Evolutionary conservation across 2,888 invertebrate species (phyloP).

Genomic region (Andrena fulva): DNA sequence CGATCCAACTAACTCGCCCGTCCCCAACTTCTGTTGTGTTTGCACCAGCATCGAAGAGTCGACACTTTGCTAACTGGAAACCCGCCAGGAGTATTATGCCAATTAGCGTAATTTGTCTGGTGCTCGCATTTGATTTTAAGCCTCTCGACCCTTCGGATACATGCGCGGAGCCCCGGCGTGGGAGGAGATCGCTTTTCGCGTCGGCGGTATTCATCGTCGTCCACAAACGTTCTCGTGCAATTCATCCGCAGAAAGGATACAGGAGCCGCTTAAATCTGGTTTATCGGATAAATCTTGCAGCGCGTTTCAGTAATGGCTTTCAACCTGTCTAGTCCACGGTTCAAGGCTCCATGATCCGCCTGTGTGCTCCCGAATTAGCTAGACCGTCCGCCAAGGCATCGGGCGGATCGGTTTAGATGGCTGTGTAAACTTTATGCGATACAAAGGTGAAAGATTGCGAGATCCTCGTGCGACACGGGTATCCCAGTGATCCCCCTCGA

Average conservation of each 20-base stretch:
- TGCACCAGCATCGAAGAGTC: slow-evolving; percentile 47
- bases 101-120: slow-evolving; percentile 79
- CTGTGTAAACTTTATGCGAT: slow-evolving; percentile 60
- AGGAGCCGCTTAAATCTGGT: slow-evolving; percentile 71
- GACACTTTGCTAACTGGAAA: slow-evolving; percentile 68
- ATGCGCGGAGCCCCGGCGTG: slow-evolving; percentile 12
- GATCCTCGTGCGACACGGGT: slow-evolving; percentile 14
- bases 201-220: slow-evolving; percentile 57
- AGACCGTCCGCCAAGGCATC: slow-evolving; percentile 60
- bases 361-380: slow-evolving; percentile 67
- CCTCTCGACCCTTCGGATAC: slow-evolving; percentile 63
- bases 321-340: slow-evolving; percentile 61
- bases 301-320: slow-evolving; percentile 57
- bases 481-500: background rate
- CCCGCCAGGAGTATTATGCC: slow-evolving; percentile 77
- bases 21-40: slow-evolving; percentile 42
- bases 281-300: slow-evolving; percentile 72
- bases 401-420: slow-evolving; percentile 67
- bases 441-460: slow-evolving; percentile 57
- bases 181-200: slow-evolving; percentile 57
- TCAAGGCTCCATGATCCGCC: slow-evolving; percentile 65
- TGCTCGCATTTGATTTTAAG: slow-evolving; percentile 71
- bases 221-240: slow-evolving; percentile 59
- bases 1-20: slow-evolving; percentile 17
- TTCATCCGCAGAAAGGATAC: slow-evolving; percentile 59